Evolutionary conservation across 2,888 invertebrate genomes (phyloP).

Genomic region (Schizotus pectinicornis): DNA sequence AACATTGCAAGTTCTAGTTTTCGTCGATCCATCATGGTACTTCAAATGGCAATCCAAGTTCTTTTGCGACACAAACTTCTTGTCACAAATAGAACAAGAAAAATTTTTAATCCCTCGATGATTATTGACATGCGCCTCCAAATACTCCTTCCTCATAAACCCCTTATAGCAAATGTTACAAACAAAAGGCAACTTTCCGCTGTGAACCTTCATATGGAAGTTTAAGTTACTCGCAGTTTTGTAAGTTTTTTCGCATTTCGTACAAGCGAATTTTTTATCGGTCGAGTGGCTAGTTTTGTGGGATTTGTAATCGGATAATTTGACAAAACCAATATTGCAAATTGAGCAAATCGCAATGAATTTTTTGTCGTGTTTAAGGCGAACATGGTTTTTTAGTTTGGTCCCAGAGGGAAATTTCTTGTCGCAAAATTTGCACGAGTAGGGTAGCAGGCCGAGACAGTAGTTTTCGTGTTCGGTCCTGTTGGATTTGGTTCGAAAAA

Average conservation of each 20-base stretch:
- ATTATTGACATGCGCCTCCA: conserved; percentile 53
- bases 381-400: conserved; percentile 53
- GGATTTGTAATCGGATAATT: conserved; percentile 54
- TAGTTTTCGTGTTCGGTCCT: conserved; percentile 53
- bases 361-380: conserved; percentile 56
- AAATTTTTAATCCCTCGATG: conserved; percentile 55
- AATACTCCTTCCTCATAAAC: conserved; percentile 56
- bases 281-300: conserved; percentile 55
- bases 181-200: conserved; percentile 47
- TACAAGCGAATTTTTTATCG: conserved; percentile 54
- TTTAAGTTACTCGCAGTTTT: conserved; percentile 57
- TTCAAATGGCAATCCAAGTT: conserved; percentile 54
- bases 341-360: conserved; percentile 55
- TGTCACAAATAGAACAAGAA: conserved; percentile 49
- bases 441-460: conserved; percentile 52
- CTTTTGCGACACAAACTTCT: conserved; percentile 55
- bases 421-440: conserved; percentile 50
- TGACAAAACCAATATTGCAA: conserved; percentile 56
- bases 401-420: conserved; percentile 52
- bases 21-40: conserved; percentile 51
- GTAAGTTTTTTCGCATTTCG: conserved; percentile 53
- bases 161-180: conserved; percentile 53
- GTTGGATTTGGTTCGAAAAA: conserved; percentile 51
- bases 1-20: conserved; percentile 50
- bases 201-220: conserved; percentile 55